Evolutionary conservation across 92 coral and sea anemone genomes (phyloP).

Genomic region (Nematostella vectensis): DNA sequence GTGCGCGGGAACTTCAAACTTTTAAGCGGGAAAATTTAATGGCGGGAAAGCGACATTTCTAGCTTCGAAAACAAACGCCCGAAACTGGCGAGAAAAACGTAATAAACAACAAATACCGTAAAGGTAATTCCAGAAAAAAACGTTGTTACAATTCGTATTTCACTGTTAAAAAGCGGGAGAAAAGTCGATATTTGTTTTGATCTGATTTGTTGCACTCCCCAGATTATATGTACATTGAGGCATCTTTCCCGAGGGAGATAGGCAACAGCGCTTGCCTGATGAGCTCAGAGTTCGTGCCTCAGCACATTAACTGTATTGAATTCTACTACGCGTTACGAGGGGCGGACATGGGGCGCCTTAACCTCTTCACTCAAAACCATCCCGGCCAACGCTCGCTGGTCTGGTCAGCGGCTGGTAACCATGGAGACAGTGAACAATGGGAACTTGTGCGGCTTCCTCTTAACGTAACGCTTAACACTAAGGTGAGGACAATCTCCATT

Average conservation of each 20-base stretch:
- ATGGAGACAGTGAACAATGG: slow-evolving; percentile 18
- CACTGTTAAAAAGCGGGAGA: no score
- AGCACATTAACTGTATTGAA: slow-evolving; percentile 38
- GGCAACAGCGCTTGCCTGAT: slow-evolving; percentile 20
- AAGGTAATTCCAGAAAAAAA: no score
- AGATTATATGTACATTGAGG: no score
- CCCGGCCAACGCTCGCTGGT: slow-evolving; percentile 19
- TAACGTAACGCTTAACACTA: slow-evolving; percentile 4
- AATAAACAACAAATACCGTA: no score
- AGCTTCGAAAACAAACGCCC: no score
- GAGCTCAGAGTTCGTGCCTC: slow-evolving; percentile 26
- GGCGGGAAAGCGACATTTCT: no score
- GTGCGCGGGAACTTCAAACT: no score
- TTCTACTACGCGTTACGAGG: slow-evolving; percentile 61
- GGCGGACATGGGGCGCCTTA: slow-evolving; percentile 54
- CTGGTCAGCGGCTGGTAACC: slow-evolving; percentile 70
- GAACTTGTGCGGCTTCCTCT: slow-evolving; percentile 32
- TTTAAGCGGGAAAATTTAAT: no score
- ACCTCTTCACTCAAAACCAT: slow-evolving; percentile 28
- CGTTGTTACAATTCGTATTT: no score
- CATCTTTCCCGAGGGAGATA: slow-evolving; percentile 35
- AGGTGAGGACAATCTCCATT: slow-evolving; percentile 39
- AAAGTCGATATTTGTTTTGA: no score
- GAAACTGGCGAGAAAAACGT: no score
- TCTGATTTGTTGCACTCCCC: no score